These are phyloP conservation scores for Yponomeuta cagnagella DNA, from an alignment of 2,888 invertebrate species.

Conservation along the genomic window DNA sequence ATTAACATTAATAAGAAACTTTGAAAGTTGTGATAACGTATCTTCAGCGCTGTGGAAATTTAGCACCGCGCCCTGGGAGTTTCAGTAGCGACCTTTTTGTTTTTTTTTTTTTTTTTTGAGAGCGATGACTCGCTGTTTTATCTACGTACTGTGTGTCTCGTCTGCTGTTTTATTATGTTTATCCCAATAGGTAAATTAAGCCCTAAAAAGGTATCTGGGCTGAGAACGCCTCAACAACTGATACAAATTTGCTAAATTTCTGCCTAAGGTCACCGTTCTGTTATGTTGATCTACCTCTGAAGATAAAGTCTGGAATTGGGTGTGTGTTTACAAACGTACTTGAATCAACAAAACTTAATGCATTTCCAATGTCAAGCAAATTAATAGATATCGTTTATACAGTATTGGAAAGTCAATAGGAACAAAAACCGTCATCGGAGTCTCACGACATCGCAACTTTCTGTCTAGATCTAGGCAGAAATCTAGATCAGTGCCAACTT, in stretches of 20 bases:
- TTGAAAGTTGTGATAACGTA: constrained; percentile 5
- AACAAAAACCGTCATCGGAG: background rate
- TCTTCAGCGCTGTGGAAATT: constrained; percentile 6
- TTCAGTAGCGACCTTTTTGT: background rate
- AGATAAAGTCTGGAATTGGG: too few relatives aligned
- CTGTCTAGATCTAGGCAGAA: background rate
- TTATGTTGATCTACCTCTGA: too few relatives aligned
- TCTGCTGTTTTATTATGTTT: background rate
- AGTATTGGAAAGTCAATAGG: background rate
- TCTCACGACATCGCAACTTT: background rate
- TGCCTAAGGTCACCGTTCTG: too few relatives aligned
- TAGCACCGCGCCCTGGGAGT: background rate
- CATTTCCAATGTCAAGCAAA: background rate
- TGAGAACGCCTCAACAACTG: too few relatives aligned
- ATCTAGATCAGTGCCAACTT: background rate
- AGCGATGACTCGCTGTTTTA: background rate
- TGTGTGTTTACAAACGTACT: too few relatives aligned
- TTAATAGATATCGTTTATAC: background rate
- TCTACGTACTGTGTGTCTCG: background rate
- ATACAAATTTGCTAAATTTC: too few relatives aligned
- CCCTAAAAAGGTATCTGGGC: too few relatives aligned
- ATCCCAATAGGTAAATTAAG: too few relatives aligned
- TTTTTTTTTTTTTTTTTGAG: background rate
- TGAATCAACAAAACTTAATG: too few relatives aligned
- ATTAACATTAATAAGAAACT: constrained; percentile 13